Evolutionary conservation across 2,113 vertebrate genomes (phyloP).

Genomic region (Dicerorhinus sumatrensis): DNA sequence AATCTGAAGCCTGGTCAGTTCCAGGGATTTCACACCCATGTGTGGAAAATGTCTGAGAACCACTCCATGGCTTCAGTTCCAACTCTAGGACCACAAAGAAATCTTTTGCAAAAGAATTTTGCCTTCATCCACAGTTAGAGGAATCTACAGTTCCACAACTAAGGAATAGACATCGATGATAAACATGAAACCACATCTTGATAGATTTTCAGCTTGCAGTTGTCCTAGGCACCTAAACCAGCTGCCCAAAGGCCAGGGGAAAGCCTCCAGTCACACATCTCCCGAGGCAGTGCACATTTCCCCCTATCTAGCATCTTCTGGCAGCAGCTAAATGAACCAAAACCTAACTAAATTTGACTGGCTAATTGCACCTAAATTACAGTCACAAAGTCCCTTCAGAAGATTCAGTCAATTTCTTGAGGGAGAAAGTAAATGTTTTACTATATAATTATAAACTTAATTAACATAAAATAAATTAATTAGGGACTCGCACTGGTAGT

Average conservation of each 20-base stretch:
- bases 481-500: slow-evolving; percentile 64
- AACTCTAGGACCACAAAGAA: background rate
- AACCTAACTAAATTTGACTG: slow-evolving; percentile 72
- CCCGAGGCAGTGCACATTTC: background rate
- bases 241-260: background rate
- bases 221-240: background rate
- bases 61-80: background rate
- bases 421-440: slow-evolving; percentile 80
- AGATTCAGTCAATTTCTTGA: slow-evolving; percentile 75
- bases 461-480: slow-evolving; percentile 84
- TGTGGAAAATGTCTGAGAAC: slow-evolving; percentile 1
- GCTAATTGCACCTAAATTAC: slow-evolving; percentile 77
- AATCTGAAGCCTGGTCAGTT: background rate
- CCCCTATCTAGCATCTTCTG: slow-evolving; percentile 37
- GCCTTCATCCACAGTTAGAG: background rate
- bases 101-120: background rate
- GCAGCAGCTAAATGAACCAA: slow-evolving; percentile 70
- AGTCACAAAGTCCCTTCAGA: slow-evolving; percentile 72
- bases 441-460: slow-evolving; percentile 80
- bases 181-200: background rate
- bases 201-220: background rate
- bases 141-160: background rate
- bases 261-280: background rate
- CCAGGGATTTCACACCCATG: background rate
- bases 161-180: background rate